A percentile compares a stretch with the other conserved stretches of the same genome.
phyloP scores from a whole-genome alignment of 2,888 invertebrate species.

The Trissolcus brochymenae region DNA sequence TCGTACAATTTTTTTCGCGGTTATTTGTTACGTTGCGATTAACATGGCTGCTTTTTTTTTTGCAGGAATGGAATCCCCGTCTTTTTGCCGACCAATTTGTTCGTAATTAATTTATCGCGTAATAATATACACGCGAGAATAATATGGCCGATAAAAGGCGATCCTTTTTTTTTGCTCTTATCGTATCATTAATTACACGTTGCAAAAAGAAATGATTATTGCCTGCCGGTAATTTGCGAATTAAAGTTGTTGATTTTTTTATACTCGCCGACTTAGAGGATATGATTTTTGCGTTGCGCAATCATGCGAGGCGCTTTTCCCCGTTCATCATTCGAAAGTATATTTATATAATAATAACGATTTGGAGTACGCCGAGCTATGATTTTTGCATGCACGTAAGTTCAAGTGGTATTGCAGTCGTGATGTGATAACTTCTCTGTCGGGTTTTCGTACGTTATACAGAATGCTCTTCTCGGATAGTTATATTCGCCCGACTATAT shows the following conservation, averaged over 20 bases:
- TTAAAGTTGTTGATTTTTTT: conserved; percentile 38
- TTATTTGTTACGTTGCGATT: too few species aligned
- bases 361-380: conserved; percentile 29
- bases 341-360: conserved; percentile 48
- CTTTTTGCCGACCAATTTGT: too few species aligned
- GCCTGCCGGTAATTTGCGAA: conserved; percentile 27
- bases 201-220: conserved; percentile 31
- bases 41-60: too few species aligned
- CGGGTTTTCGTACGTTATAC: conserved; percentile 5
- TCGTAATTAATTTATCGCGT: too few species aligned
- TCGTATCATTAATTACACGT: too few species aligned
- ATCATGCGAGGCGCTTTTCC: conserved; percentile 19
- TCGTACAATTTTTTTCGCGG: too few species aligned
- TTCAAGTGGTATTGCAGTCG: conserved; percentile 39
- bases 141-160: too few species aligned
- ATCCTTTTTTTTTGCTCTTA: conserved; percentile 6
- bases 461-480: conserved; percentile 8
- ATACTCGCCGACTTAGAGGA: conserved; percentile 13
- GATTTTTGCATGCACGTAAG: conserved; percentile 47
- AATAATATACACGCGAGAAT: too few species aligned
- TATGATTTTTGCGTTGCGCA: conserved; percentile 42
- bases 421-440: conserved; percentile 34
- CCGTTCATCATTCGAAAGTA: conserved; percentile 26
- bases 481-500: conserved; percentile 25
- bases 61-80: too few species aligned